A percentile compares a stretch with the other conserved stretches of the same genome.
phyloP scores from a whole-genome alignment of 2,888 invertebrate species.

The Ethmia dodecea region DNA sequence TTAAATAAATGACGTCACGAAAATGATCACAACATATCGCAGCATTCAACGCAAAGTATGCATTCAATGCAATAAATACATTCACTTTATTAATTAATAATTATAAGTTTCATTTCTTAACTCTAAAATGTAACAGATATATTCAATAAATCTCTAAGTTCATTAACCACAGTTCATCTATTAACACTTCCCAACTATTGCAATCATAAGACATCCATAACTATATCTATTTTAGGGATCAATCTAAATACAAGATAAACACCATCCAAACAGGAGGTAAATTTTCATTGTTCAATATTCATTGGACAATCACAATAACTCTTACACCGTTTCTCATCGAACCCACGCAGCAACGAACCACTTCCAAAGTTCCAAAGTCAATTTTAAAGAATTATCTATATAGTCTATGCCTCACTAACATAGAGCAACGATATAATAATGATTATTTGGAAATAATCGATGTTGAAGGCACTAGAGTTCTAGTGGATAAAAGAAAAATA shows the following conservation, averaged over 20 bases:
- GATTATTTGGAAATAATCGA: constrained; percentile 22
- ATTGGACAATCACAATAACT: constrained; percentile 14
- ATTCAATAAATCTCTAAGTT: constrained; percentile 49
- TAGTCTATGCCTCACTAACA: constrained; percentile 59
- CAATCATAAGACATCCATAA: constrained; percentile 57
- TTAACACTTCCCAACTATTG: constrained; percentile 42
- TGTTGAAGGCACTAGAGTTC: constrained; percentile 67
- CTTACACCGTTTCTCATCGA: neutral
- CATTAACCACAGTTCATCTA: constrained; percentile 62
- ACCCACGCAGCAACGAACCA: constrained; percentile 12
- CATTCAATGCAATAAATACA: constrained; percentile 59
- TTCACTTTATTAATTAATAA: constrained; percentile 24
- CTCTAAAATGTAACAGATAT: constrained; percentile 38
- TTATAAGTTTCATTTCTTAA: constrained; percentile 30
- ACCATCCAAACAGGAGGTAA: constrained; percentile 16
- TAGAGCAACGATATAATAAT: constrained; percentile 47
- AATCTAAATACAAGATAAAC: constrained; percentile 21
- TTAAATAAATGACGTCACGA: no score
- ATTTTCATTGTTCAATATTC: constrained; percentile 26
- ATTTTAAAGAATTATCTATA: constrained; percentile 25
- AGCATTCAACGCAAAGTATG: no score
- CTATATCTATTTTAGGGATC: constrained; percentile 32
- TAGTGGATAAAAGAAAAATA: constrained; percentile 41
- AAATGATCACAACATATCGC: no score
- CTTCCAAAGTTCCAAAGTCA: constrained; percentile 7